phyloP scores from a whole-genome alignment of 2,113 vertebrate genomes.

The Callopanchax toddi region DNA sequence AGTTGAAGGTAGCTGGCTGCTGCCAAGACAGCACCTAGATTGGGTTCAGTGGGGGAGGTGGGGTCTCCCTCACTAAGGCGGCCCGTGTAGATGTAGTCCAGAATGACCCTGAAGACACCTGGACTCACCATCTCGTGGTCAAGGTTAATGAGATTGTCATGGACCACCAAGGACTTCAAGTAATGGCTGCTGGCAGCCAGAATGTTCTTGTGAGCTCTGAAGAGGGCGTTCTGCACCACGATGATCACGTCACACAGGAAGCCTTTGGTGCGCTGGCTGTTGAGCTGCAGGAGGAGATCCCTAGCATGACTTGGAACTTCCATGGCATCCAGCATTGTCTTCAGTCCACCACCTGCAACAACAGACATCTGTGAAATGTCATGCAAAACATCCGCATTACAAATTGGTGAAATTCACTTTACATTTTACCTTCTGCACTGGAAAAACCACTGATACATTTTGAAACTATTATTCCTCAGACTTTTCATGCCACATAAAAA shows the following conservation, averaged over 20 bases:
- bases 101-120: slow-evolving; percentile 94
- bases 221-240: slow-evolving; percentile 98
- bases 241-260: slow-evolving; percentile 99
- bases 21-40: slow-evolving; percentile 89
- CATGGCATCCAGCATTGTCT: slow-evolving; percentile 97
- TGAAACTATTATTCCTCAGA: too few species aligned
- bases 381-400: slow-evolving; percentile 26
- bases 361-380: slow-evolving; percentile 66
- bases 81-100: slow-evolving; percentile 99
- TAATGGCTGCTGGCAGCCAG: slow-evolving; percentile 99
- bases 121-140: slow-evolving; percentile 99
- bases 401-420: background rate
- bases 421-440: background rate
- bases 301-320: slow-evolving; percentile 97
- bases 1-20: slow-evolving; percentile 98
- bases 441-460: background rate
- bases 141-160: slow-evolving; percentile 98
- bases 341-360: slow-evolving; percentile 88
- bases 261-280: slow-evolving; percentile 97
- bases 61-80: slow-evolving; percentile 89
- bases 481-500: too few species aligned
- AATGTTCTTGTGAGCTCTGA: slow-evolving; percentile 99
- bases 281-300: slow-evolving; percentile 98
- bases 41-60: slow-evolving; percentile 84
- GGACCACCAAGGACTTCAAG: slow-evolving; percentile 98